These are phyloP conservation scores for Trachops cirrhosus DNA, from an alignment of 2,797 vertebrate species.

Conservation along the genomic window DNA sequence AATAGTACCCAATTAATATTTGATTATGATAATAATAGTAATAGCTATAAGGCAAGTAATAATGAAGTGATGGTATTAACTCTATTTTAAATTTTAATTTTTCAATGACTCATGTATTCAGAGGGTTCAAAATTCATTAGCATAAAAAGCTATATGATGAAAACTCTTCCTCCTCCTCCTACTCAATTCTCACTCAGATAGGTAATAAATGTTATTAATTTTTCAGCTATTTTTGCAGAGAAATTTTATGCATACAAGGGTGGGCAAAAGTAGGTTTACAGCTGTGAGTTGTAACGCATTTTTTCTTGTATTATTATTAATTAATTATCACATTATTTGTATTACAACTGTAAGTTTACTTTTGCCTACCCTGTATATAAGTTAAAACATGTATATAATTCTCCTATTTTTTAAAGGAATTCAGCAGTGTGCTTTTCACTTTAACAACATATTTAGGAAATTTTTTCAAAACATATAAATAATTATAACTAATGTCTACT, in stretches of 20 bases:
- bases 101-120: background rate
- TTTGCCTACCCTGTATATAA: background rate
- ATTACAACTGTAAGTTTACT: background rate
- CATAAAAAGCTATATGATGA: background rate
- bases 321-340: background rate
- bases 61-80: background rate
- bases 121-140: background rate
- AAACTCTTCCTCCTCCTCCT: background rate
- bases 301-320: background rate
- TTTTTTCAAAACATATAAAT: background rate
- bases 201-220: background rate
- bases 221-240: background rate
- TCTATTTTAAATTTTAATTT: background rate
- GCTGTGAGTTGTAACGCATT: background rate
- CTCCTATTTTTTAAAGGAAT: background rate
- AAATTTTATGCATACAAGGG: background rate
- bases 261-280: background rate
- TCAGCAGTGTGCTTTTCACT: background rate
- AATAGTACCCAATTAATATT: background rate
- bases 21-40: background rate
- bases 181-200: background rate
- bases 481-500: background rate
- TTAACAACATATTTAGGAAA: background rate
- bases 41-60: background rate
- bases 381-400: background rate